phyloP scores from a whole-genome alignment of 2,888 invertebrate species.

The Leptopterna dolabrata region DNA sequence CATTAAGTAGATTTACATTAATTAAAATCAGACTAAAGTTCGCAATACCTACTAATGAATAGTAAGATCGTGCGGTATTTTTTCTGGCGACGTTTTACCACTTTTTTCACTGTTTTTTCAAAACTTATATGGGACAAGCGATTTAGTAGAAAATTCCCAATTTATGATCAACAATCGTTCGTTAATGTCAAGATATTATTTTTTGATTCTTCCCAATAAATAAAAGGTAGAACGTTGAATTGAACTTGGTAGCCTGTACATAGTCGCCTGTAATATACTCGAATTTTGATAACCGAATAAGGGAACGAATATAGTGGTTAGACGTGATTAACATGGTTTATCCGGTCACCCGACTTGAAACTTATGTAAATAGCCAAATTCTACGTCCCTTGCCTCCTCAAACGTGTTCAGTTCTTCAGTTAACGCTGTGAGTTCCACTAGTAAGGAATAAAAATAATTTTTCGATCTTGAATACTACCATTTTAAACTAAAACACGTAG shows the following conservation, averaged over 20 bases:
- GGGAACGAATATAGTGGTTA: not conserved
- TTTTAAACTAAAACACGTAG: slow-evolving; percentile 2
- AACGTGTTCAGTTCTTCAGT: slow-evolving; percentile 1
- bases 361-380: not conserved
- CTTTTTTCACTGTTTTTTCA: not conserved
- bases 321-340: not conserved
- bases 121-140: not conserved
- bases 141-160: slow-evolving; percentile 4
- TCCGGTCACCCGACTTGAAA: not conserved
- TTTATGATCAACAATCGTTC: not conserved
- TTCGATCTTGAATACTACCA: not conserved
- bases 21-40: slow-evolving; percentile 2
- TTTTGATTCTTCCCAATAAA: not conserved
- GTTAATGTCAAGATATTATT: not conserved
- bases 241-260: not conserved
- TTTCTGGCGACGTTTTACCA: not conserved
- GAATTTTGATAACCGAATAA: not conserved
- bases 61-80: slow-evolving; percentile 4
- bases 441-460: slow-evolving; percentile 5
- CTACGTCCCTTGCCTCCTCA: slow-evolving; percentile 5
- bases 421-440: not conserved
- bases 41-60: not conserved
- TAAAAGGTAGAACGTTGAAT: not conserved
- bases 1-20: not conserved
- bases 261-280: not conserved